Evolutionary conservation across 2,888 invertebrate species (phyloP), one percentile per base, ranked within the genome.

Genomic region (Melolontha melolontha): DNA sequence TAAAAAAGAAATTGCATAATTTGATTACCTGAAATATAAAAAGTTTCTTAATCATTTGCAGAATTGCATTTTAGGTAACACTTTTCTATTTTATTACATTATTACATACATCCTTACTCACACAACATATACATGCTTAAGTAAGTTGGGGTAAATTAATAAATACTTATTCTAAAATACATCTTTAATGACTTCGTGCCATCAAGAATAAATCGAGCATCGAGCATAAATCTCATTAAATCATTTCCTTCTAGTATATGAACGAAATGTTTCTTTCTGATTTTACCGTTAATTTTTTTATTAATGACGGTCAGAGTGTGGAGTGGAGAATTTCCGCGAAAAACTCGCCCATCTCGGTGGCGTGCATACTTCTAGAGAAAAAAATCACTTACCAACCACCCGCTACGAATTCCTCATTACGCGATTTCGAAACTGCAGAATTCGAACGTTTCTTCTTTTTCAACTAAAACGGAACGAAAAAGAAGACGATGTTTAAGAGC

Each of bases 331-430:
- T 34, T 62, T 62, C 59, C 59, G 59, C 34, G 59, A 62, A 62
- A 62, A 47, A 27, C 14, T 34, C 59, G 34, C 16, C 59, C 27
- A 27, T 27, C 44, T 27, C 49, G 59, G 47, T 49, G 59, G 59
- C 59, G 40, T 17, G 59, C 34, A 34, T 34, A 62, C 34, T 34
- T 34, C 34, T 2, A 6, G 8, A 2, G 34, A 62, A 16, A 34
- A 55, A 62, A 62, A 49, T 62, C 59, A 62, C 59, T 62, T 47
- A 62, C 47, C 16, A 62, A 49, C 59, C 59, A 62, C 59, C 59
- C 59, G 59, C 59, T 16, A 62, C 47, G 59, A 62, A 62, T 62
- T 47, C 47, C 34, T 62, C 59, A 62, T 62, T 62, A 62, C 34
- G 29, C 59, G 34, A 62, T 62, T 62, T 47, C 34, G 34, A 34